These are phyloP conservation scores for Nineta flava DNA, from an alignment of 2,888 invertebrate genomes.

Conservation along the genomic window DNA sequence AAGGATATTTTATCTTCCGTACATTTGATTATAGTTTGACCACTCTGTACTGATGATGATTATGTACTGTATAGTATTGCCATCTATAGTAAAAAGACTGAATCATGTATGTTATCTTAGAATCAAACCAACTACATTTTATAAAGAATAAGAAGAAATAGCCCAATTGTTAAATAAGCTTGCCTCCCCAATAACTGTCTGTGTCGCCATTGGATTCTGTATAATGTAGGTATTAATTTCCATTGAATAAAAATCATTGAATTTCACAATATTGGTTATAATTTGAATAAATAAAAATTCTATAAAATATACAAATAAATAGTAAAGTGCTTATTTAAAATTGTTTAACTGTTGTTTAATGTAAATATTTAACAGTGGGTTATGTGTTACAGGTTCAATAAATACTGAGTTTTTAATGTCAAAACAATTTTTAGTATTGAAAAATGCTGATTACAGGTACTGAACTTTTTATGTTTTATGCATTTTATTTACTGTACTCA, in stretches of 20 bases:
- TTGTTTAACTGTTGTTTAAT: no score
- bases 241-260: no score
- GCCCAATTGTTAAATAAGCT: slow-evolving; percentile 26
- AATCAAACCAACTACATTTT: neutral
- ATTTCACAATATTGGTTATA: no score
- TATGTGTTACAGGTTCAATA: no score
- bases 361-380: no score
- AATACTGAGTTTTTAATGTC: neutral
- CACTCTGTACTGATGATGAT: no score
- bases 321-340: no score
- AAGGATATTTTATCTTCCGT: no score
- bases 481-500: neutral
- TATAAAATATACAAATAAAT: no score
- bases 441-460: neutral
- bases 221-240: slow-evolving; percentile 19
- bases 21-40: no score
- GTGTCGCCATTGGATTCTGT: slow-evolving; percentile 29
- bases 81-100: neutral
- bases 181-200: slow-evolving; percentile 29
- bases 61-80: neutral
- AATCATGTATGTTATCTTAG: neutral
- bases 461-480: neutral
- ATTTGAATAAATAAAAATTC: no score
- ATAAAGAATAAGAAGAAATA: slow-evolving; percentile 17
- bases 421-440: neutral